Evolutionary conservation across 2,113 vertebrate genomes (phyloP).

Genomic region (Scomber scombrus): DNA sequence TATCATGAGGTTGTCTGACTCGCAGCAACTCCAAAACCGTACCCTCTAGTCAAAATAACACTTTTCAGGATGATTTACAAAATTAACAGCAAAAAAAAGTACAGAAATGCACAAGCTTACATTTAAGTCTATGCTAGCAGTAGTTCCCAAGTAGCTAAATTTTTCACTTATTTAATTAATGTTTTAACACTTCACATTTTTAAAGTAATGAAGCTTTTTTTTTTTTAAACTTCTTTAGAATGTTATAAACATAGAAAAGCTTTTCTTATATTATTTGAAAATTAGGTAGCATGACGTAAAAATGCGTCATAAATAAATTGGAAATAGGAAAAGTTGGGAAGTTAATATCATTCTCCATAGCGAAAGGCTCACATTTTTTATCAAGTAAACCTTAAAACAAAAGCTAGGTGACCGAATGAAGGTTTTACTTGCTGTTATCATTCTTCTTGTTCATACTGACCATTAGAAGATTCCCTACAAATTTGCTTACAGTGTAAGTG

Average conservation of each 20-base stretch:
- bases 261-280: not conserved
- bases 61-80: not conserved
- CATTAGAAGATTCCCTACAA: too few species aligned
- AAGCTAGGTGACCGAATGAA: too few species aligned
- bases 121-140: not conserved
- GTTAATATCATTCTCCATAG: not conserved
- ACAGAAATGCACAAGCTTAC: not conserved
- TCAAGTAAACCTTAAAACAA: too few species aligned
- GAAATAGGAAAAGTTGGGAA: conserved; percentile 3
- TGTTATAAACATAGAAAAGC: not conserved
- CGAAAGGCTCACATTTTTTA: not conserved
- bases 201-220: too few species aligned
- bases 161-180: too few species aligned
- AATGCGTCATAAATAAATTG: not conserved
- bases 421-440: too few species aligned
- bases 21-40: conserved; percentile 17
- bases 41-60: conserved; percentile 19
- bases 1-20: conserved; percentile 63
- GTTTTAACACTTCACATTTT: too few species aligned
- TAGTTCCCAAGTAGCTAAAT: too few species aligned
- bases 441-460: too few species aligned
- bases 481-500: too few species aligned
- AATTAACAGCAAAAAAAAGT: not conserved
- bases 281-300: not conserved
- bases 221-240: not conserved